phyloP scores from a whole-genome alignment of 2,113 vertebrate species.

The Oreotrochilus melanogaster region DNA sequence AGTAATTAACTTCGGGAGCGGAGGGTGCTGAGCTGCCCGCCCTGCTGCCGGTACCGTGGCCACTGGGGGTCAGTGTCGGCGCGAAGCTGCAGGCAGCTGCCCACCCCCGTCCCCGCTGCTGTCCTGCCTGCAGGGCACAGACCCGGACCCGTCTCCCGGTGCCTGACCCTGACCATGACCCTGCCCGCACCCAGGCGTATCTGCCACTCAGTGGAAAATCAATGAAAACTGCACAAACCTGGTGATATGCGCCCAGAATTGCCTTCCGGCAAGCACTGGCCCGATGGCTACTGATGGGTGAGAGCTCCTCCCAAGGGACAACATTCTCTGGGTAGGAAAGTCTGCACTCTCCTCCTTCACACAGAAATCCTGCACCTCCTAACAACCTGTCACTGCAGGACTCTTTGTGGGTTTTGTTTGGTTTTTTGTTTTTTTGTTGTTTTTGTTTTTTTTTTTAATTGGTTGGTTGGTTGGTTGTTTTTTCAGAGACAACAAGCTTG shows the following conservation, averaged over 20 bases:
- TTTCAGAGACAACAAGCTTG: not conserved
- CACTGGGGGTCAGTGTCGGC: no score
- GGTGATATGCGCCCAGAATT: not conserved
- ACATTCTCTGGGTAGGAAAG: not conserved
- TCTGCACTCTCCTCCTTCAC: not conserved
- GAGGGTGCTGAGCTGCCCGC: not conserved
- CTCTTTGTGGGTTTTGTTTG: no score
- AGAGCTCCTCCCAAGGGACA: not conserved
- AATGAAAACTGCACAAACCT: constrained; percentile 3
- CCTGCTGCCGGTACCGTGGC: not conserved
- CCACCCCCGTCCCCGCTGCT: no score
- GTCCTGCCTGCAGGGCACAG: no score
- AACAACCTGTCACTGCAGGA: not conserved
- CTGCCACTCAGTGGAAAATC: constrained; percentile 41
- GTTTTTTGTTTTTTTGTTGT: no score
- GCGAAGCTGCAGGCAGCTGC: no score
- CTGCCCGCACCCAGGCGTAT: not conserved
- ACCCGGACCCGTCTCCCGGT: no score
- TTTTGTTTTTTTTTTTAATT: no score
- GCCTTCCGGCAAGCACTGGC: not conserved
- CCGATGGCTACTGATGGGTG: not conserved
- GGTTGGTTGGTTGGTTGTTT: not conserved
- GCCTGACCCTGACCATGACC: no score
- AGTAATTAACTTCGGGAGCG: fast-evolving
- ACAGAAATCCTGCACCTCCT: not conserved